A percentile compares a stretch with the other conserved stretches of the same genome.
Evolutionary conservation across 2,888 invertebrate species (phyloP).

Genomic region (Eupithecia exiguata): DNA sequence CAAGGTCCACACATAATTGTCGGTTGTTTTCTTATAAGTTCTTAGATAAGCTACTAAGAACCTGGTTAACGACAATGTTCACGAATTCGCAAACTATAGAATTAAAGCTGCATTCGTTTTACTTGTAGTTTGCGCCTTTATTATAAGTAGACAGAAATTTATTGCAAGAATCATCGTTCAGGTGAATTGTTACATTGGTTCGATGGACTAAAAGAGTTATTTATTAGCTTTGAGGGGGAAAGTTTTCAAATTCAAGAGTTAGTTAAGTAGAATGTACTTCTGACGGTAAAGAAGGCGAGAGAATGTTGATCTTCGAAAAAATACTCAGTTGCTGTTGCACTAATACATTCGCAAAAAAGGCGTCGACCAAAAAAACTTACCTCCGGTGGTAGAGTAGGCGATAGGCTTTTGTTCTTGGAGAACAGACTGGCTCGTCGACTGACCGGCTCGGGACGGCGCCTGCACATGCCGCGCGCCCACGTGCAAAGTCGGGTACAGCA

Average conservation of each 20-base stretch:
- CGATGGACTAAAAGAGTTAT: background rate
- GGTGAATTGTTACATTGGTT: background rate
- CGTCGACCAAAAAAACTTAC: slow-evolving; percentile 54
- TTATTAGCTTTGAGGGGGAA: background rate
- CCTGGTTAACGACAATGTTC: background rate
- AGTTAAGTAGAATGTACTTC: background rate
- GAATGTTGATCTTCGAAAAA: background rate
- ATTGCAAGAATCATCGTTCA: no score
- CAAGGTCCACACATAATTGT: slow-evolving; percentile 48
- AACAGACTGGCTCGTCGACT: slow-evolving; percentile 86
- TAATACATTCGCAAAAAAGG: background rate
- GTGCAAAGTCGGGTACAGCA: slow-evolving; percentile 70
- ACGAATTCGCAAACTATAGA: background rate
- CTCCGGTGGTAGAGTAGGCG: slow-evolving; percentile 86
- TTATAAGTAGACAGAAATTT: background rate
- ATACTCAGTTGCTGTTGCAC: background rate
- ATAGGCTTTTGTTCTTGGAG: slow-evolving; percentile 87
- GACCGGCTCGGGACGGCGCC: slow-evolving; percentile 73
- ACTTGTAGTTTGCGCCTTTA: background rate
- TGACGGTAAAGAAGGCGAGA: background rate
- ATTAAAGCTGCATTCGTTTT: background rate
- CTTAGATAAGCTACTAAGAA: slow-evolving; percentile 1
- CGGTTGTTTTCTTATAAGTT: background rate
- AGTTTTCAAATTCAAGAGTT: background rate
- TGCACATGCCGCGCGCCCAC: slow-evolving; percentile 77